Conservation (phyloP, 2,797 vertebrate species). For the Cheirogaleus major region DNA sequence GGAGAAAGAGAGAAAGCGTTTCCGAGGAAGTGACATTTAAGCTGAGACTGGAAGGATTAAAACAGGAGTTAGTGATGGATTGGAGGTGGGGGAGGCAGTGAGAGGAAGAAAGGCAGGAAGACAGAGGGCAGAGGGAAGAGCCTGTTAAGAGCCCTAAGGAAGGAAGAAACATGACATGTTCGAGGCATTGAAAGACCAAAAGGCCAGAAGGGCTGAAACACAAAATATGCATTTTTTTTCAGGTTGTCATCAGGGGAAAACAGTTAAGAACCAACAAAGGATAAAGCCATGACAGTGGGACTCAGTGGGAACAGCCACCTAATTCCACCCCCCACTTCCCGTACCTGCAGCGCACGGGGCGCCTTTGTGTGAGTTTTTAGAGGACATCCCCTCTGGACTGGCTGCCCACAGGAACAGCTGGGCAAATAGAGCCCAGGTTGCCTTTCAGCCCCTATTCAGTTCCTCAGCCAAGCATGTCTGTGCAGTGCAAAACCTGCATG, state of each 20-base stretch:
- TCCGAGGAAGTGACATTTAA: slow-evolving; percentile 55
- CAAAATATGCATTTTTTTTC: neutral
- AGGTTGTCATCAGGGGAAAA: neutral
- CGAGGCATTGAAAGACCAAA: neutral
- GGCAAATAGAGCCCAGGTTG: neutral
- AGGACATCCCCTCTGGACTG: neutral
- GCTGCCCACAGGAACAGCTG: neutral
- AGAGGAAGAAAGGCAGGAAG: neutral
- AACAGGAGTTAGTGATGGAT: neutral
- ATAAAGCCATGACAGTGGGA: neutral
- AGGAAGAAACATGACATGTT: neutral
- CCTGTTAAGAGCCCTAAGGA: neutral
- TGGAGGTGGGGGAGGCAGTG: neutral
- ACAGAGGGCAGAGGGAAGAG: neutral
- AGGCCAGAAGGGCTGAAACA: slow-evolving; percentile 12
- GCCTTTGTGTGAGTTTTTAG: neutral
- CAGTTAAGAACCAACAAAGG: neutral
- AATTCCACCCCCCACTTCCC: accelerated
- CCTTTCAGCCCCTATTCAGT: neutral
- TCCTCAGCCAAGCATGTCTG: neutral
- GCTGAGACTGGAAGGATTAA: neutral
- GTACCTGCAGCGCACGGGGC: accelerated
- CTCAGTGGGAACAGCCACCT: neutral
- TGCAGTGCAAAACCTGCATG: neutral
- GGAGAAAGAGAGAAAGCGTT: neutral